phyloP scores from a whole-genome alignment of 2,113 vertebrate species.

The Ctenodactylus gundi region DNA sequence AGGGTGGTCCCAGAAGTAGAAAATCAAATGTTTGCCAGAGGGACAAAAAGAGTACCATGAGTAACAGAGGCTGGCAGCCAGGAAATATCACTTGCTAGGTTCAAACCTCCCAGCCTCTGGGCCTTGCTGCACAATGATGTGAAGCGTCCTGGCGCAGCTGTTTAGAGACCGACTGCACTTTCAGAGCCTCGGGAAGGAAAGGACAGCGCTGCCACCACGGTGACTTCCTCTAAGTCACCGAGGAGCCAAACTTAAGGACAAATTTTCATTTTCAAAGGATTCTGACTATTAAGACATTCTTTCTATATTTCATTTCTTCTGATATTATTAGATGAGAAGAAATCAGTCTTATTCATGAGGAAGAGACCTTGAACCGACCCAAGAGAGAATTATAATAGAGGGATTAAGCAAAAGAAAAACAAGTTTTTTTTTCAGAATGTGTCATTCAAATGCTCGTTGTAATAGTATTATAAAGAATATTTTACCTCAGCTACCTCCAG shows the following conservation, averaged over 20 bases:
- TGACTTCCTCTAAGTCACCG: neutral
- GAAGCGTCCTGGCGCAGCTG: neutral
- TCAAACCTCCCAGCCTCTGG: neutral
- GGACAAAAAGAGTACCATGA: neutral
- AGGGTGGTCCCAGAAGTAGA: slow-evolving; percentile 11
- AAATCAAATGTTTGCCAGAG: neutral
- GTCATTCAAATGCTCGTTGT: neutral
- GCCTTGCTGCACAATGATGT: neutral
- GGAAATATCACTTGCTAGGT: neutral
- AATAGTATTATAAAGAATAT: neutral
- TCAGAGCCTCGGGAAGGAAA: neutral
- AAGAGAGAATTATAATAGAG: slow-evolving; percentile 32
- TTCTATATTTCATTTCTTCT: slow-evolving; percentile 33
- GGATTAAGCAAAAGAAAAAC: slow-evolving; percentile 30
- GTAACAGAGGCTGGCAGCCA: neutral
- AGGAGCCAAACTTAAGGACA: neutral
- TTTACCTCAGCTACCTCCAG: neutral
- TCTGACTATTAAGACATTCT: neutral
- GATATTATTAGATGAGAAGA: slow-evolving; percentile 19
- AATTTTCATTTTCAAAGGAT: neutral
- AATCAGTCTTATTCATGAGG: neutral
- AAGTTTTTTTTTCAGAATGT: neutral
- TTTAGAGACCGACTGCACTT: neutral
- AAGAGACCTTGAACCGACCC: slow-evolving; percentile 29
- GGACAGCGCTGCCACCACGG: neutral